These are phyloP conservation scores for Malurus cyaneus DNA, from an alignment of 2,113 vertebrate genomes.

Conservation along the genomic window DNA sequence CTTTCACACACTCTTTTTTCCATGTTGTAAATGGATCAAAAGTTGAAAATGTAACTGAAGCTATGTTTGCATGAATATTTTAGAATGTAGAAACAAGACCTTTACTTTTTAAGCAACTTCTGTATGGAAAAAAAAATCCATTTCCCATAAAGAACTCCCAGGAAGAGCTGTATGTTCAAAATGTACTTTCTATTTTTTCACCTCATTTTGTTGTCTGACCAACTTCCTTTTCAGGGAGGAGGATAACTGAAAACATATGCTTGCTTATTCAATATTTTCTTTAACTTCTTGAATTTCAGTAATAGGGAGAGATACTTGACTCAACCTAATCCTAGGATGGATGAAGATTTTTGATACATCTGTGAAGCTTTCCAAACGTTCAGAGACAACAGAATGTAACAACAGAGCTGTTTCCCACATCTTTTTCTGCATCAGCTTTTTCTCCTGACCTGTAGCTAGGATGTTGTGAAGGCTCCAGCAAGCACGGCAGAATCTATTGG, in stretches of 20 bases:
- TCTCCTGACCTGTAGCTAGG: not conserved
- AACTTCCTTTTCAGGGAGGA: slow-evolving; percentile 10
- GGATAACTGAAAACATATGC: slow-evolving; percentile 44
- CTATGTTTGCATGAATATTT: slow-evolving; percentile 4
- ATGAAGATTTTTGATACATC: not conserved
- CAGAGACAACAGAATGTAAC: not conserved
- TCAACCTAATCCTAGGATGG: not conserved
- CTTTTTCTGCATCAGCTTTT: not conserved
- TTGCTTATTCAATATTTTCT: not conserved
- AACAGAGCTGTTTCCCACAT: not conserved
- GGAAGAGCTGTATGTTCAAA: slow-evolving; percentile 16
- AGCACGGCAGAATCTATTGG: not conserved
- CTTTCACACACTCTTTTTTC: not conserved
- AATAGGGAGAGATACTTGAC: not conserved
- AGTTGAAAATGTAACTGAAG: not conserved
- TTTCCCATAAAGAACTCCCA: slow-evolving; percentile 34
- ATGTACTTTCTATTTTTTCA: slow-evolving; percentile 56
- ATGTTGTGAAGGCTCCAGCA: not conserved
- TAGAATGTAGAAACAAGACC: slow-evolving; percentile 17
- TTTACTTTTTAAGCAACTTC: not conserved
- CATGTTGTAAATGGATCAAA: not conserved
- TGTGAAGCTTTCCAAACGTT: not conserved
- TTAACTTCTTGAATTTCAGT: slow-evolving; percentile 7
- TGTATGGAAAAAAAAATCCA: not conserved
- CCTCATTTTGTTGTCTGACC: not conserved